Percentiles rank a stretch among this genome's conserved stretches.
phyloP scores from a whole-genome alignment of 2,888 invertebrate species.

The Agrotis exclamationis region DNA sequence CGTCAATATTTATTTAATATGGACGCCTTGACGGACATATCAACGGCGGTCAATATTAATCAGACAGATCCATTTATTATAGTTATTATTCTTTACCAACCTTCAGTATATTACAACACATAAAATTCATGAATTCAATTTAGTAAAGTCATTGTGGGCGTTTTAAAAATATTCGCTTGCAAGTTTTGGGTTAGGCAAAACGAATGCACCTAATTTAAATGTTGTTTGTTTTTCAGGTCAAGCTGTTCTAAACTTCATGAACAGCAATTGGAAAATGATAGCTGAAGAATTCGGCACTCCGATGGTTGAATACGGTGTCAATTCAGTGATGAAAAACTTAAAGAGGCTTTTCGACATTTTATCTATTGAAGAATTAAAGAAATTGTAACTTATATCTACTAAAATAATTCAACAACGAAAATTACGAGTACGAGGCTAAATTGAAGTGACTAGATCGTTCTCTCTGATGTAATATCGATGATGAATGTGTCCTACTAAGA shows the following conservation, averaged over 20 bases:
- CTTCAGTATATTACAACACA: background rate
- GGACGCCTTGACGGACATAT: background rate
- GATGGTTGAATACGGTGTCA: constrained; percentile 76
- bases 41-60: constrained; percentile 8
- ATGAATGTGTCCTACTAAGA: background rate
- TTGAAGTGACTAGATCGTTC: background rate
- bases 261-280: constrained; percentile 78
- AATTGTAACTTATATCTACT: constrained; percentile 33
- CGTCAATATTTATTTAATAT: constrained; percentile 12
- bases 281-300: constrained; percentile 82
- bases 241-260: constrained; percentile 78
- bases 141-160: background rate
- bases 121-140: background rate
- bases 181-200: background rate
- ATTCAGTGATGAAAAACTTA: constrained; percentile 72
- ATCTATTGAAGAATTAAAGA: constrained; percentile 67
- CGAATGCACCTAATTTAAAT: background rate
- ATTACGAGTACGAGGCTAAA: background rate
- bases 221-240: constrained; percentile 70
- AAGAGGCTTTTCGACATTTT: constrained; percentile 71
- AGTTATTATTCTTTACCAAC: background rate
- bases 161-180: background rate
- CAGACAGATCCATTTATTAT: background rate
- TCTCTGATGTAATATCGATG: background rate
- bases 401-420: background rate